Evolutionary conservation across 2,888 invertebrate genomes (phyloP).

Genomic region (Pristionchus arcanus): DNA sequence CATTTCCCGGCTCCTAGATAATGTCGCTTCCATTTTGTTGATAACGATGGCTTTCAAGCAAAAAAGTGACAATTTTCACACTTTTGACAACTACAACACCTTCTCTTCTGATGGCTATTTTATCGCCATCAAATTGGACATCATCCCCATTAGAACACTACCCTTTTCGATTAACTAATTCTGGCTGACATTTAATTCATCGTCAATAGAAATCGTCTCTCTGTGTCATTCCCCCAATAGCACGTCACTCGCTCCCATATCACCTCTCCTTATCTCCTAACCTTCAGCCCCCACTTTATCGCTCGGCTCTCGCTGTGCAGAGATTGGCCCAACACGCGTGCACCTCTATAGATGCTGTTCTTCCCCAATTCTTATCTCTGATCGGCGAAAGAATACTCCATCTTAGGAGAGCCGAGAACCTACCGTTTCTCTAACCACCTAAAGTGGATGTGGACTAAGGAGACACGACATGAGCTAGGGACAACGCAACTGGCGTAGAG

Average conservation of each 20-base stretch:
- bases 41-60: too few relatives aligned
- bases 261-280: constrained; percentile 20
- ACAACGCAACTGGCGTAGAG: neutral
- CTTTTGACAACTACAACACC: too few relatives aligned
- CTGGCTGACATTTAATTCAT: too few relatives aligned
- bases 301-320: constrained; percentile 7
- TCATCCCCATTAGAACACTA: too few relatives aligned
- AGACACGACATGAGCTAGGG: neutral
- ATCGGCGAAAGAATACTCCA: neutral
- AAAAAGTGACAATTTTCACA: too few relatives aligned
- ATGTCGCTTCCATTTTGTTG: too few relatives aligned
- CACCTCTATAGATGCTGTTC: neutral
- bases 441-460: neutral
- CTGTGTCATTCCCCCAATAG: neutral
- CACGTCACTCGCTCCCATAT: constrained; percentile 12
- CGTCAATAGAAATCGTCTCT: too few relatives aligned
- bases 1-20: too few relatives aligned
- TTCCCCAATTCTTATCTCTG: neutral
- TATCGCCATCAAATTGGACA: too few relatives aligned
- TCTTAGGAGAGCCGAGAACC: neutral
- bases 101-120: too few relatives aligned
- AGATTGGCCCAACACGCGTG: constrained; percentile 42
- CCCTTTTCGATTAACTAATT: too few relatives aligned
- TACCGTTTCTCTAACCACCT: neutral
- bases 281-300: constrained; percentile 40